Percentiles rank a stretch among this genome's conserved stretches.
Conservation (phyloP, 2,797 vertebrate genomes). For the Oceanodroma leucorhoa region DNA sequence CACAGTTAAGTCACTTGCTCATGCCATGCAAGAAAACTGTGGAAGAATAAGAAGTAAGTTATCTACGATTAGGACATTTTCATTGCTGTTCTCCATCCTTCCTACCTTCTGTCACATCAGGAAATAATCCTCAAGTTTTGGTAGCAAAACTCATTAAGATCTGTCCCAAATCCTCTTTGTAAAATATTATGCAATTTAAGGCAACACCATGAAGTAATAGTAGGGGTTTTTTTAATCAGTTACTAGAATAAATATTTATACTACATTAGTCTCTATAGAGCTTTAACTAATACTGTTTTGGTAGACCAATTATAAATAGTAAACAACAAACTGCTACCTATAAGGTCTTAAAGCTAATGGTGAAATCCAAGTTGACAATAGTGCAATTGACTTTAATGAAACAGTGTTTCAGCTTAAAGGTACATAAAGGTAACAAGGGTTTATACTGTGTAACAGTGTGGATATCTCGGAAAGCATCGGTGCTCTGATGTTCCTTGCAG, state of each 20-base stretch:
- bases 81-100: neutral
- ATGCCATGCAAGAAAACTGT: neutral
- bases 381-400: neutral
- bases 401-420: neutral
- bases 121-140: neutral
- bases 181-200: neutral
- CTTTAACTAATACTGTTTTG: neutral
- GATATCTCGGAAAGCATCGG: rapidly evolving
- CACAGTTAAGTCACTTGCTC: neutral
- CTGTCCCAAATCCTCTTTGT: neutral
- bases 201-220: neutral
- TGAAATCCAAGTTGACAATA: neutral
- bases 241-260: neutral
- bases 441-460: neutral
- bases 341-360: neutral
- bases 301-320: neutral
- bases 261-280: neutral
- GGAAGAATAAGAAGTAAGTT: neutral
- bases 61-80: neutral
- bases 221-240: neutral
- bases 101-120: neutral
- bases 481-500: neutral
- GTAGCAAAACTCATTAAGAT: neutral
- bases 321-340: neutral
- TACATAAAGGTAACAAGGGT: neutral